A percentile compares a stretch with the other conserved stretches of the same genome.
Evolutionary conservation across 2,113 vertebrate genomes (phyloP).

Genomic region (Ameiurus melas): DNA sequence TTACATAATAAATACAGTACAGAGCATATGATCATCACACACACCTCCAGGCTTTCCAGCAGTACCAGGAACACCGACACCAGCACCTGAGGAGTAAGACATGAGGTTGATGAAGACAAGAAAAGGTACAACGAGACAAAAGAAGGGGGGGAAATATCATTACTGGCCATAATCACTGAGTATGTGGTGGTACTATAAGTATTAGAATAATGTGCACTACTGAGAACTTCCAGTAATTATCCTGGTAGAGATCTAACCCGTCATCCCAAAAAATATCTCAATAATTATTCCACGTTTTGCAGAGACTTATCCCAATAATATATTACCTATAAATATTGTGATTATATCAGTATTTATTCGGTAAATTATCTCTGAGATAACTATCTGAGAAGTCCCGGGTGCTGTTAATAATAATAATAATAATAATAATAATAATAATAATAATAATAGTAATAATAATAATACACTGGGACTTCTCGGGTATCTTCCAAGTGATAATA

Average conservation of each 20-base stretch:
- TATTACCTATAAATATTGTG: not conserved
- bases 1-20: not conserved
- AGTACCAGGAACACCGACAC: slow-evolving; percentile 47
- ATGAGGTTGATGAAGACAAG: not conserved
- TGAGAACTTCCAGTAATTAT: not conserved
- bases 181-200: not conserved
- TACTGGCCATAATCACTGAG: not conserved
- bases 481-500: not conserved
- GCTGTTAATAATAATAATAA: no score
- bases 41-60: slow-evolving; percentile 58
- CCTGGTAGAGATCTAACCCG: not conserved
- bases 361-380: not conserved
- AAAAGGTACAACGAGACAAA: not conserved
- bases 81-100: slow-evolving; percentile 36
- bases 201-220: not conserved
- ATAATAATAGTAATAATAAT: not conserved
- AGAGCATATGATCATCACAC: not conserved
- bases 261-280: not conserved
- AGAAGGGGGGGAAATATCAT: not conserved
- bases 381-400: not conserved
- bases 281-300: not conserved
- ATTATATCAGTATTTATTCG: not conserved
- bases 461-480: not conserved
- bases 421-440: no score
- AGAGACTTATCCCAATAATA: not conserved